Evolutionary conservation across 1,140 invertebrate species (phyloP), one percentile per base, ranked within the genome.

Genomic region (Trachymyrmex cornetzi): DNA sequence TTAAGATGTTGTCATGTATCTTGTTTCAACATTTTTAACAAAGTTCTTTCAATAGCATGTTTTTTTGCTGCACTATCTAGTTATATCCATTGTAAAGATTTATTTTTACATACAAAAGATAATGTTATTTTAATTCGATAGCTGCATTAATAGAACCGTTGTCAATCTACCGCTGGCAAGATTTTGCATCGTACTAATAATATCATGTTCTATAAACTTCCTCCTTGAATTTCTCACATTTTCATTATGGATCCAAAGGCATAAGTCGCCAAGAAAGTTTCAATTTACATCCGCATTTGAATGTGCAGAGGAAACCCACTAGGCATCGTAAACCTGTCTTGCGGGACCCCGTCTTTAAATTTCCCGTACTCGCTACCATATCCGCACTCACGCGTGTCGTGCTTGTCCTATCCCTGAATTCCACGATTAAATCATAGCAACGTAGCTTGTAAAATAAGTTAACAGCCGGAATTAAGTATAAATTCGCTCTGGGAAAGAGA

Each of bases 241-340:
- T 75, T 74, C 57, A 82, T 61, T 61, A 48, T 53, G 22, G 38
- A 7, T 9, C 12, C 24, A 59, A 57, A 64, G 27, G 14, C 30
- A 30, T 57, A 81, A 84, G 55, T 75, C 44, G 55, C 55, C 38
- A 48, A 44, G 69, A 48, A 84, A 84, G 69, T 74, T 71, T 82
- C 55, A 61, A 82, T 74, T 84, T 84, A 75, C 80, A 84, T 84
- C 27, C 69, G 38, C 82, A 71, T 38, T 69, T 89, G 80, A 89
- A 81, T 77, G 67, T 69, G 64, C 59, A 34, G 38, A 57, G 38
- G 50, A 77, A 86, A 69, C n/a, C 55, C 69, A 30, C 11, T 38
- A 38, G 14, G 38, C 14, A 24, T 74, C 34, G 67, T 82, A 82
- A 82, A 82, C 53, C 67, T 59, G 55, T 59, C 67, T 34, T 11